Evolutionary conservation across 2,113 vertebrate species (phyloP).

Genomic region (Sylvietta virens): DNA sequence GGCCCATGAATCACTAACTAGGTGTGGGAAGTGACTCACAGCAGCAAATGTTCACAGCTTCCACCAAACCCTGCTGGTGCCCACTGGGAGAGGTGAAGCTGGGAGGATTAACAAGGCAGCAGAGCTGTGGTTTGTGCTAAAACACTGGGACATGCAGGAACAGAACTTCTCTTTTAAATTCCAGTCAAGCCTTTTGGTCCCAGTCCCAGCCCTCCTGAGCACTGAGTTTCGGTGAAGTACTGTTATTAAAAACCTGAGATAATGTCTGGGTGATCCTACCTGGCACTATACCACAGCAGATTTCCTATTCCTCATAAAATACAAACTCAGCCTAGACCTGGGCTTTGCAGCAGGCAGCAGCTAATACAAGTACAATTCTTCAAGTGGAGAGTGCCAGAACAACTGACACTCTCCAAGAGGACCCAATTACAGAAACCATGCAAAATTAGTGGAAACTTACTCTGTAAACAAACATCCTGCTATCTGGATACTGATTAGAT

Average conservation of each 20-base stretch:
- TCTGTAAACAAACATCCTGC: conserved; percentile 56
- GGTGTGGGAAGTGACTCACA: not conserved
- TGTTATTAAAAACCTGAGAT: not conserved
- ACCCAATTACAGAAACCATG: conserved; percentile 32
- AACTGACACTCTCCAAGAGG: not conserved
- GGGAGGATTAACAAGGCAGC: not conserved
- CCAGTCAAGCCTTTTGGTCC: not conserved
- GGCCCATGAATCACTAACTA: not conserved
- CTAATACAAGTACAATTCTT: not conserved
- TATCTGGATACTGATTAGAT: conserved; percentile 64
- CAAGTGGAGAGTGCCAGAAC: not conserved
- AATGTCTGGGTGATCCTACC: not conserved
- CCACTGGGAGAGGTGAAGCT: not conserved
- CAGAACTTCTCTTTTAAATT: not conserved
- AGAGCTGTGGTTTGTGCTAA: not conserved
- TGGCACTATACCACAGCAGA: not conserved
- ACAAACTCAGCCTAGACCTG: not conserved
- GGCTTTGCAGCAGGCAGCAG: not conserved
- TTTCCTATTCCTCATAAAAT: not conserved
- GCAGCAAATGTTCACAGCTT: not conserved
- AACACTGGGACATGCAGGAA: not conserved
- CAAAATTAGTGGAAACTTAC: conserved; percentile 60
- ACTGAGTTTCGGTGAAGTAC: not conserved
- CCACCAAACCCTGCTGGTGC: not conserved
- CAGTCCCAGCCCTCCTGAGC: not conserved